Evolutionary conservation across 2,888 invertebrate species (phyloP).

Genomic region (Punctoribates punctum): DNA sequence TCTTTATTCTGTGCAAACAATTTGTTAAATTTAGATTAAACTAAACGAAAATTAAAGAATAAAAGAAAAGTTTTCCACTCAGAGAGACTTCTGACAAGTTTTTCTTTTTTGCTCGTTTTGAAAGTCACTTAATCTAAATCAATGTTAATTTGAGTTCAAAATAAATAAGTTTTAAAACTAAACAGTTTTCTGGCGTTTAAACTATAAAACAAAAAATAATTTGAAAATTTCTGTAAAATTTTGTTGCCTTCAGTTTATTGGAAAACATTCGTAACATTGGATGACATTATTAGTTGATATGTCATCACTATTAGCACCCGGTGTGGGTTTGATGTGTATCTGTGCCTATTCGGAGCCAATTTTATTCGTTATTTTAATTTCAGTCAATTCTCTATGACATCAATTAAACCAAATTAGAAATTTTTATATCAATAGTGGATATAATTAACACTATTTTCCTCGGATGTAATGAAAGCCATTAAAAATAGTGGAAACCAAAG

Average conservation of each 20-base stretch:
- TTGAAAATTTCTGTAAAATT: too few species aligned
- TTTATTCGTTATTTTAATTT: not conserved
- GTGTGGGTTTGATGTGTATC: too few species aligned
- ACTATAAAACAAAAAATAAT: too few species aligned
- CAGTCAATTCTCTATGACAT: constrained; percentile 4
- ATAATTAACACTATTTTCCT: not conserved
- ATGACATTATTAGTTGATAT: constrained; percentile 5
- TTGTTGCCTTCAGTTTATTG: too few species aligned
- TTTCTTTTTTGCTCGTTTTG: too few species aligned
- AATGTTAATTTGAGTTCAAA: too few species aligned
- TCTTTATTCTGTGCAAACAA: not conserved
- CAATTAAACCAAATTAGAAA: not conserved
- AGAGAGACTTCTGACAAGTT: too few species aligned
- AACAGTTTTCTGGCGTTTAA: too few species aligned
- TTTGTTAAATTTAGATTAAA: not conserved
- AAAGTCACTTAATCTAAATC: too few species aligned
- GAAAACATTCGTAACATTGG: not conserved
- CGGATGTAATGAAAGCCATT: not conserved
- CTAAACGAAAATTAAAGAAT: not conserved
- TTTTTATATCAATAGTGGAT: not conserved
- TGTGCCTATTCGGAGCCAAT: not conserved
- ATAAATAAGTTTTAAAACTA: too few species aligned
- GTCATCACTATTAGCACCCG: not conserved
- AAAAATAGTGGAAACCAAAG: too few species aligned
- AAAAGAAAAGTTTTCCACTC: not conserved